Conservation (phyloP, 2,797 vertebrate species). For the Pipistrellus nathusii region DNA sequence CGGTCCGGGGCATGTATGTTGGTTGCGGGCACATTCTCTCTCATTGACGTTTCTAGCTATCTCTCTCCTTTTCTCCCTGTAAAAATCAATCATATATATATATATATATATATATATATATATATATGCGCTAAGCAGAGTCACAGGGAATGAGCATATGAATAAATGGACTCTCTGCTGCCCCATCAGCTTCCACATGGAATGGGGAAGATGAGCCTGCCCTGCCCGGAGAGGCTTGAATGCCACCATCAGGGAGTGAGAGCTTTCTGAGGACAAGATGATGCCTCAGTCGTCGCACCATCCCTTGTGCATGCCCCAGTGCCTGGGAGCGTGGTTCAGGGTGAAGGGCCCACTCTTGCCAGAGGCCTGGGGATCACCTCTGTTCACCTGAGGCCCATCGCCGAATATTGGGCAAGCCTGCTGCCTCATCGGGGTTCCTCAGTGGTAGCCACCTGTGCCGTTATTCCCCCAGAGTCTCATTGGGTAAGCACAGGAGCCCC, state of each 20-base stretch:
- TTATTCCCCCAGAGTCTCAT: constrained; percentile 26
- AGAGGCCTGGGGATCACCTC: not conserved
- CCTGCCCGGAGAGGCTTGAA: not conserved
- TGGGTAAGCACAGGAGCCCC: constrained; percentile 47
- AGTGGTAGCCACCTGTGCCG: constrained; percentile 4
- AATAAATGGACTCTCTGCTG: not conserved
- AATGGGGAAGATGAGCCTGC: not conserved
- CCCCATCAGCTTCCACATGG: not conserved
- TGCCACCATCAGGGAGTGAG: not conserved
- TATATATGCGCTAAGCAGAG: not conserved
- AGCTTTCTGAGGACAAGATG: not conserved
- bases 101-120: too few relatives aligned
- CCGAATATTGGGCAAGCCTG: not conserved
- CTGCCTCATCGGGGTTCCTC: not conserved
- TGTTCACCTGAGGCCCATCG: not conserved
- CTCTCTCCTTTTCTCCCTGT: too few relatives aligned
- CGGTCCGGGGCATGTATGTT: too few relatives aligned
- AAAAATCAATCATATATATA: too few relatives aligned
- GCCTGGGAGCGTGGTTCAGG: not conserved
- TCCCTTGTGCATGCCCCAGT: not conserved
- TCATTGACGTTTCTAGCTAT: too few relatives aligned
- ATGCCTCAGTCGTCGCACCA: not conserved
- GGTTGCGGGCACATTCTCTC: too few relatives aligned
- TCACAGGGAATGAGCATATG: not conserved
- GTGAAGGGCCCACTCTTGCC: accelerated